Evolutionary conservation across 2,113 vertebrate species (phyloP).

Genomic region (Tachycineta bicolor): DNA sequence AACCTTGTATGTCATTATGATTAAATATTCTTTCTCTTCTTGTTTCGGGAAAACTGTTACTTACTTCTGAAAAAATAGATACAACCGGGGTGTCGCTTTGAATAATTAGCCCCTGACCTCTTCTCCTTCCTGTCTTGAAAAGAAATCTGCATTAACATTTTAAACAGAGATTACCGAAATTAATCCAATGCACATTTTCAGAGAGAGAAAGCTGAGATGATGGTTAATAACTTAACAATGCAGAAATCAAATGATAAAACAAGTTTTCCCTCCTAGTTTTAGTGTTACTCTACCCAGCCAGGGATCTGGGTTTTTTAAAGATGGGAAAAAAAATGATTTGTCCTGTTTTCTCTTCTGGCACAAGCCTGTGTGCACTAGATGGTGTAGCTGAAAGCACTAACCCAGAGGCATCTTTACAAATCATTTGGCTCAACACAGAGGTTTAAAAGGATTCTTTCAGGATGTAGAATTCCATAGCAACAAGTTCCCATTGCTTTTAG

Average conservation of each 20-base stretch:
- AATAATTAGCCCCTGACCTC: background rate
- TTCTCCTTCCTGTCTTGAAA: background rate
- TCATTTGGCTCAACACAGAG: background rate
- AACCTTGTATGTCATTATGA: background rate
- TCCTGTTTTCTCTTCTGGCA: background rate
- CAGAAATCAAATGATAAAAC: background rate
- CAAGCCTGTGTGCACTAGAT: background rate
- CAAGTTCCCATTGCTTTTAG: background rate
- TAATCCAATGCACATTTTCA: background rate
- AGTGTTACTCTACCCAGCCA: background rate
- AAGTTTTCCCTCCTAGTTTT: background rate
- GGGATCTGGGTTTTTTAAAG: background rate
- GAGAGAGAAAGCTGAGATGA: background rate
- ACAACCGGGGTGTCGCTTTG: background rate
- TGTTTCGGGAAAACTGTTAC: background rate
- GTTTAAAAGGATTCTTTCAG: background rate
- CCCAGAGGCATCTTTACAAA: background rate
- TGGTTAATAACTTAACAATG: background rate
- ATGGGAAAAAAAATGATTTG: background rate
- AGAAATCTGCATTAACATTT: background rate
- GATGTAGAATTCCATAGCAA: background rate
- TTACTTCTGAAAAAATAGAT: background rate
- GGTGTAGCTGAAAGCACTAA: background rate
- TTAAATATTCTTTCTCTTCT: slow-evolving; percentile 1
- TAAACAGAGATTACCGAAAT: background rate